A percentile compares a stretch with the other conserved stretches of the same genome.
These are phyloP conservation scores for Dorcus hopei DNA, from an alignment of 2,888 invertebrate genomes.

Conservation along the genomic window DNA sequence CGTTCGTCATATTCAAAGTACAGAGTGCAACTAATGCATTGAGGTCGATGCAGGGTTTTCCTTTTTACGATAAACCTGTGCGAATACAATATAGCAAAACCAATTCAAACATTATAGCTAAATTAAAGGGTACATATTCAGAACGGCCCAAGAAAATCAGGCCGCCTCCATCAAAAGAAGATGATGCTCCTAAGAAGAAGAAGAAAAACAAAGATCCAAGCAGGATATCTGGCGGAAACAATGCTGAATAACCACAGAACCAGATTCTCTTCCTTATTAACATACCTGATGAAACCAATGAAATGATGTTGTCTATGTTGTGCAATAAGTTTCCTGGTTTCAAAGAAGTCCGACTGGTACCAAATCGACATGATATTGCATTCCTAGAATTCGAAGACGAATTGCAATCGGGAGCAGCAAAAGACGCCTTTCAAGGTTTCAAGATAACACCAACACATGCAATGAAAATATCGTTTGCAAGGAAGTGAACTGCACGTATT, in stretches of 20 bases:
- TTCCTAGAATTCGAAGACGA: constrained; percentile 98
- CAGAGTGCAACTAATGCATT: constrained; percentile 94
- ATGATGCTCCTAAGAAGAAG: constrained; percentile 61
- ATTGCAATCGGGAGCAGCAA: constrained; percentile 89
- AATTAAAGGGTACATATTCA: constrained; percentile 95
- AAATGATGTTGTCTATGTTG: constrained; percentile 99
- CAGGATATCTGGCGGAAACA: constrained; percentile 60
- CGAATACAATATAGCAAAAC: constrained; percentile 92
- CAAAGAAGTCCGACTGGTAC: constrained; percentile 97
- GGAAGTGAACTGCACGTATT: constrained; percentile 67
- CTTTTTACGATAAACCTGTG: constrained; percentile 99
- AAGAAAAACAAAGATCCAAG: constrained; percentile 73
- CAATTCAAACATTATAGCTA: constrained; percentile 95
- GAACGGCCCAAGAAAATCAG: constrained; percentile 89
- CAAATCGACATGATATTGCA: constrained; percentile 97
- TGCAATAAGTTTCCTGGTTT: constrained; percentile 99
- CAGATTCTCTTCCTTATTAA: constrained; percentile 99
- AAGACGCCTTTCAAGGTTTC: constrained; percentile 97
- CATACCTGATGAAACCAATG: constrained; percentile 96
- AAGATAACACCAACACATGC: constrained; percentile 98
- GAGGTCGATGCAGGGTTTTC: constrained; percentile 98
- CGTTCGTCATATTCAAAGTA: constrained; percentile 98
- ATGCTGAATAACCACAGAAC: constrained; percentile 96
- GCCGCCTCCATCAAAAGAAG: constrained; percentile 61
- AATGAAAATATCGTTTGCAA: constrained; percentile 99